These are phyloP conservation scores for Campoletis sonorensis DNA, from an alignment of 1,140 invertebrate genomes.

Conservation along the genomic window DNA sequence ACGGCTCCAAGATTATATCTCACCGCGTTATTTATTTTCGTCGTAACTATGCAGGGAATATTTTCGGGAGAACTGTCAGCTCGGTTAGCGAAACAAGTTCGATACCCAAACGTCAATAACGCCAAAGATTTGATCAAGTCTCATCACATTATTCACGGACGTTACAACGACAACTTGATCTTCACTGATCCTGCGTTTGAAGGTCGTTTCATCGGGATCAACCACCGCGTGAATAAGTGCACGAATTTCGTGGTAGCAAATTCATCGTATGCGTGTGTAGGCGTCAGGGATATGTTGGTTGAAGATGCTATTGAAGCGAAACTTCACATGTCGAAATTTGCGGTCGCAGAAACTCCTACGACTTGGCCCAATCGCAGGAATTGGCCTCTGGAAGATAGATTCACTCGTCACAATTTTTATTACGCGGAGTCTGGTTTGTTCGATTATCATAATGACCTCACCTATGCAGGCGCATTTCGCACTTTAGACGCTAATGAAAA, in stretches of 20 bases:
- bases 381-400: slow-evolving; percentile 18
- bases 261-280: not conserved
- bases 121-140: not conserved
- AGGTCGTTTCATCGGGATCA: not conserved
- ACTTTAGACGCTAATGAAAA: not conserved
- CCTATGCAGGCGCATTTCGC: not conserved
- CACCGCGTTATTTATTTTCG: not conserved
- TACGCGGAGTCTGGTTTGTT: not conserved
- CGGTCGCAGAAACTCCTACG: too few relatives aligned
- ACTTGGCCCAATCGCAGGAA: not conserved
- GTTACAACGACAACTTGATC: not conserved
- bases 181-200: not conserved
- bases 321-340: not conserved
- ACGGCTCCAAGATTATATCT: not conserved
- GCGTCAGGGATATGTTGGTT: too few relatives aligned
- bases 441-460: too few relatives aligned
- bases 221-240: not conserved
- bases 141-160: not conserved
- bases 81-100: not conserved
- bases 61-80: not conserved
- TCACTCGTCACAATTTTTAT: not conserved
- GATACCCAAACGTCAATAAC: not conserved
- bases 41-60: not conserved
- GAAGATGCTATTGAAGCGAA: not conserved
- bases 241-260: not conserved